phyloP scores from a whole-genome alignment of 2,113 vertebrate species.

The Talpa occidentalis region DNA sequence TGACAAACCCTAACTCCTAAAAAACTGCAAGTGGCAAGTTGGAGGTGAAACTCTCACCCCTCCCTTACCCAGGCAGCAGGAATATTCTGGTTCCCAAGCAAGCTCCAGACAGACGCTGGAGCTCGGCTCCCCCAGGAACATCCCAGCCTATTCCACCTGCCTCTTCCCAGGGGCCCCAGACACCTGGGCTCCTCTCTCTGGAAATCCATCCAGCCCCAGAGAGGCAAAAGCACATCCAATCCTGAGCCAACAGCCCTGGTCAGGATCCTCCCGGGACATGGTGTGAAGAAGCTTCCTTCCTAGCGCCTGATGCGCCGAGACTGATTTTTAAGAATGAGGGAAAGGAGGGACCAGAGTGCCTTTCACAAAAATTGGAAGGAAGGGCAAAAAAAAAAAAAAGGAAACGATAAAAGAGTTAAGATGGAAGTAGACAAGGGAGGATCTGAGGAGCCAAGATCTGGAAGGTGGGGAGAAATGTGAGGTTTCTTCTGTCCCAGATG shows the following conservation, averaged over 20 bases:
- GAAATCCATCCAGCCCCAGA: conserved; percentile 52
- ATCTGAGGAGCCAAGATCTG: background rate
- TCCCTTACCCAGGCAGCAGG: background rate
- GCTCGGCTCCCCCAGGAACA: background rate
- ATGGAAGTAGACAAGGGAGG: background rate
- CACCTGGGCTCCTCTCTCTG: conserved; percentile 62
- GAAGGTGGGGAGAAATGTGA: background rate
- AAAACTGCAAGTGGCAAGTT: background rate
- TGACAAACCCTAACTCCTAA: background rate
- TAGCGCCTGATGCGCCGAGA: conserved; percentile 18
- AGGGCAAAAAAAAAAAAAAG: background rate
- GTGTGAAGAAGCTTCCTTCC: conserved; percentile 25
- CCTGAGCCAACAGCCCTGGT: conserved; percentile 22
- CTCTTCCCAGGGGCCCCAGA: background rate
- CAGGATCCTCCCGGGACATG: background rate
- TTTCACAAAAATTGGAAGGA: conserved; percentile 20
- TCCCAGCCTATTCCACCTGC: conserved; percentile 4
- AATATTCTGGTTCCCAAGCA: conserved; percentile 20
- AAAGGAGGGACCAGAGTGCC: background rate
- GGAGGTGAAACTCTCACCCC: background rate
- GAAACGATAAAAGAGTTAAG: background rate
- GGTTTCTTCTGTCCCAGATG: background rate
- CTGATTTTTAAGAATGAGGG: conserved; percentile 23
- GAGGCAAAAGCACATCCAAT: conserved; percentile 71
- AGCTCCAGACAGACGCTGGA: background rate